Evolutionary conservation across 30 jellyfish, hydroid and myxozoan genomes (phyloP).

Genomic region (Aurelia coerulea): DNA sequence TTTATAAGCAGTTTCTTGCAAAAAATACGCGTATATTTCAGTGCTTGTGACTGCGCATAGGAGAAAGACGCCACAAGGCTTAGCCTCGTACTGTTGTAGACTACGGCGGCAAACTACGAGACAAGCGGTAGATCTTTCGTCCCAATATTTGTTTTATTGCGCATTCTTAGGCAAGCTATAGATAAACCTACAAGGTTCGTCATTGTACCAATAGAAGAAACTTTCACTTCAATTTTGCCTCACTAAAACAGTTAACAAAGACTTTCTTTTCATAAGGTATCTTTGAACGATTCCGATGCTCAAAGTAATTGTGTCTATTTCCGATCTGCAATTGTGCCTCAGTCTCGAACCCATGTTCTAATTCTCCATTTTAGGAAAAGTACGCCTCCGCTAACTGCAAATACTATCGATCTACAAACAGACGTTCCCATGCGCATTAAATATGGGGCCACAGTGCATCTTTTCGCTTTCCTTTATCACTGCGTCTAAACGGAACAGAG

Average conservation of each 20-base stretch:
- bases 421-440: neutral
- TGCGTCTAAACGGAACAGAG: neutral
- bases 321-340: slow-evolving; percentile 14
- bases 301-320: slow-evolving; percentile 12
- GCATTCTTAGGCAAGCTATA: slow-evolving; percentile 12
- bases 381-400: slow-evolving; percentile 8
- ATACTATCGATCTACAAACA: neutral
- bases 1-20: too few species aligned
- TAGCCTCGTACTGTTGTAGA: slow-evolving; percentile 50
- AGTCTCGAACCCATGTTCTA: slow-evolving; percentile 9
- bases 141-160: neutral
- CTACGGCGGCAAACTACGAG: slow-evolving; percentile 20
- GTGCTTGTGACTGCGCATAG: neutral
- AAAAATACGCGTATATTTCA: neutral
- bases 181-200: neutral
- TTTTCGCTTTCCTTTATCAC: slow-evolving; percentile 6
- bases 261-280: neutral
- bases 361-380: neutral
- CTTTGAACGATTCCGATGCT: slow-evolving; percentile 23
- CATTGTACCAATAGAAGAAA: neutral
- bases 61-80: slow-evolving; percentile 55
- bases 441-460: neutral
- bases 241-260: slow-evolving; percentile 5
- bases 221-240: neutral
- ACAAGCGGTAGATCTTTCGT: slow-evolving; percentile 42